phyloP scores from a whole-genome alignment of 1,140 invertebrate species.

The Heliconius hermathena region DNA sequence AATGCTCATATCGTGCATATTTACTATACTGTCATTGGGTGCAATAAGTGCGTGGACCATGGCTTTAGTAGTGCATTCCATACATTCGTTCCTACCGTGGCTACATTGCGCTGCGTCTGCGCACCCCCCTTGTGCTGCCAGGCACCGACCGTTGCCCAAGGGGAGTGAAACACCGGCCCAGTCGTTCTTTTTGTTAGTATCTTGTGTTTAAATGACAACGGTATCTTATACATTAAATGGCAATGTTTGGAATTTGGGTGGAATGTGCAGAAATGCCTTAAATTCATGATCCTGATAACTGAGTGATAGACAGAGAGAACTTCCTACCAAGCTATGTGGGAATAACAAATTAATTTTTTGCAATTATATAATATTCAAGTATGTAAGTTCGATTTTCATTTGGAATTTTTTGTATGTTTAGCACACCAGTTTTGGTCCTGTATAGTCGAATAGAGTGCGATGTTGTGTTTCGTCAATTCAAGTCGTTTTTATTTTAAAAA shows the following conservation, averaged over 20 bases:
- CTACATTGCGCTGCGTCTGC: constrained; percentile 66
- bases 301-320: no score
- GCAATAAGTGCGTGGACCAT: constrained; percentile 57
- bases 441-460: background rate
- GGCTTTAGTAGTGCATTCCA: constrained; percentile 60
- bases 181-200: constrained; percentile 68
- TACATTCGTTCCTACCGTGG: constrained; percentile 71
- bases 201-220: background rate
- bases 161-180: constrained; percentile 65
- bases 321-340: no score
- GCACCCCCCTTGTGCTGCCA: constrained; percentile 57
- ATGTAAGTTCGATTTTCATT: background rate
- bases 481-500: no score
- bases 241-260: no score
- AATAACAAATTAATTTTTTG: no score
- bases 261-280: no score
- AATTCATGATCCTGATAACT: no score
- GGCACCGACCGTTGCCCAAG: constrained; percentile 56
- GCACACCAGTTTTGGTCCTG: background rate
- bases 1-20: constrained; percentile 55
- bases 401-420: background rate
- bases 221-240: no score
- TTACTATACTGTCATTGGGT: constrained; percentile 52
- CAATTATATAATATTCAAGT: no score
- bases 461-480: no score